phyloP scores from a whole-genome alignment of 92 coral and sea anemone genomes.

The Plumapathes pennacea region DNA sequence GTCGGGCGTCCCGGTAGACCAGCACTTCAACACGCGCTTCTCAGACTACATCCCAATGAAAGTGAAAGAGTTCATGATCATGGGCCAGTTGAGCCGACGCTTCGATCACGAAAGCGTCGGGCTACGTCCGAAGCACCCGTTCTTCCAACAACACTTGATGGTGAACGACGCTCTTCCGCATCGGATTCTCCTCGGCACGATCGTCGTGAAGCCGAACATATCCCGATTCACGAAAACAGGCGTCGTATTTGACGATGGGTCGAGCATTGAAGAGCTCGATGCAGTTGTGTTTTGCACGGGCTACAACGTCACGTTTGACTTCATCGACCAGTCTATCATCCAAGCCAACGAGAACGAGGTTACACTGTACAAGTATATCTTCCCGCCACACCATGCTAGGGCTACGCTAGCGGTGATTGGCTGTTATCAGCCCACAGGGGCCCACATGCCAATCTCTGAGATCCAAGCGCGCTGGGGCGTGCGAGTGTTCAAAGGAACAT shows the following conservation, averaged over 20 bases:
- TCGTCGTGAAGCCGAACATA: conserved; percentile 81
- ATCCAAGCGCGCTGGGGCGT: conserved; percentile 90
- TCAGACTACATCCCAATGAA: conserved; percentile 20
- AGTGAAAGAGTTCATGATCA: background rate
- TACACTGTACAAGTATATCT: conserved; percentile 82
- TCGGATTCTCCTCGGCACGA: conserved; percentile 69
- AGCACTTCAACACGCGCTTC: conserved; percentile 33
- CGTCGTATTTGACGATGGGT: conserved; percentile 78
- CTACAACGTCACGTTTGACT: conserved; percentile 73
- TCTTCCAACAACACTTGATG: conserved; percentile 68
- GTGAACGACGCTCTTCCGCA: conserved; percentile 82
- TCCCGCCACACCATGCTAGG: conserved; percentile 72
- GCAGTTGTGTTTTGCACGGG: conserved; percentile 91
- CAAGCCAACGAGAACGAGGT: conserved; percentile 65
- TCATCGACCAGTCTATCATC: conserved; percentile 66
- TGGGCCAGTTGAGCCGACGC: conserved; percentile 20
- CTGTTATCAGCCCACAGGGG: conserved; percentile 81
- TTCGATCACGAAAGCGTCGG: conserved; percentile 69
- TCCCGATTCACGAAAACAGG: conserved; percentile 65
- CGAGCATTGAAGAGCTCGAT: conserved; percentile 61
- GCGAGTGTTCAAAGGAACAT: conserved; percentile 62
- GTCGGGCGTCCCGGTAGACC: conserved; percentile 75
- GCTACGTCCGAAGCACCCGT: conserved; percentile 56
- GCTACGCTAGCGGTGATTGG: conserved; percentile 87
- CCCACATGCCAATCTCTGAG: conserved; percentile 78